Conservation (phyloP, 2,113 vertebrate species). For the Ramphastos sulfuratus region DNA sequence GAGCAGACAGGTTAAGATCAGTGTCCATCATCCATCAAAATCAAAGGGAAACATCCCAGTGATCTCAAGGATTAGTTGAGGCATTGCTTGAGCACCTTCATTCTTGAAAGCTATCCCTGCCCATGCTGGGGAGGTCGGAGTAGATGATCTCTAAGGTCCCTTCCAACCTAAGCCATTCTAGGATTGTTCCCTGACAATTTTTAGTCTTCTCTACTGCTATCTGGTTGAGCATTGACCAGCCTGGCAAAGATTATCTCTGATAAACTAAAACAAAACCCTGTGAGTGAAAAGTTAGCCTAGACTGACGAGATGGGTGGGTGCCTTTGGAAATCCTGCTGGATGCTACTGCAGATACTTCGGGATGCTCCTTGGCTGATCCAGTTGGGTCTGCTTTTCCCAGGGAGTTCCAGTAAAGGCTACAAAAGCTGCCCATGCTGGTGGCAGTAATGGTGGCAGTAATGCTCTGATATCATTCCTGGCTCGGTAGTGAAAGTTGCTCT, state of each 20-base stretch:
- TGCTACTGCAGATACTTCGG: background rate
- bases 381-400: background rate
- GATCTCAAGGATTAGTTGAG: background rate
- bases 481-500: background rate
- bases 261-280: background rate
- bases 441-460: background rate
- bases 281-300: background rate
- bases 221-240: background rate
- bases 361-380: background rate
- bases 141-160: too few relatives aligned
- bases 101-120: background rate
- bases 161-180: too few relatives aligned
- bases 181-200: background rate
- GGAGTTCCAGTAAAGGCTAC: background rate
- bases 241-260: background rate
- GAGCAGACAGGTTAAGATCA: background rate
- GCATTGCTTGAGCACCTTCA: background rate
- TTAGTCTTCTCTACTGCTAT: background rate
- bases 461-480: background rate
- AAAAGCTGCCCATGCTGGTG: background rate
- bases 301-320: background rate
- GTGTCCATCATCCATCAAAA: background rate
- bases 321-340: background rate
- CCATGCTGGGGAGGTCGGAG: too few relatives aligned
- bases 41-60: background rate